Conservation (phyloP, 2,113 vertebrate species). For the Nycticryphes semicollaris region DNA sequence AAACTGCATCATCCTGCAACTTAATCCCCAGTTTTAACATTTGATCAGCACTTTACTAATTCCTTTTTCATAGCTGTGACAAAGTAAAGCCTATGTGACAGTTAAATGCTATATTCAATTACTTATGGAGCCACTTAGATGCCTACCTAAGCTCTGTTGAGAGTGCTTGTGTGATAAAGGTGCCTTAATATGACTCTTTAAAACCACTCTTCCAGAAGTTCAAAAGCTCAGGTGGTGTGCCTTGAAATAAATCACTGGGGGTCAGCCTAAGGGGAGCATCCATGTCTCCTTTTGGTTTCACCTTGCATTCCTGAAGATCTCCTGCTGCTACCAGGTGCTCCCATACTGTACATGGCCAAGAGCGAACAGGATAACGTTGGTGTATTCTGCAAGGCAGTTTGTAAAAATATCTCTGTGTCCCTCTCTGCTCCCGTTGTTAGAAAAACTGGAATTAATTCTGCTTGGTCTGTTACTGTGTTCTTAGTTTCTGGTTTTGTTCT, state of each 20-base stretch:
- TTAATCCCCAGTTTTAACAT: background rate
- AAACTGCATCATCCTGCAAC: background rate
- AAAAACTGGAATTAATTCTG: background rate
- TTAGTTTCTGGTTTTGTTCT: background rate
- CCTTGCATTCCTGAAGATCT: rapidly evolving
- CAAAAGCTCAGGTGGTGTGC: background rate
- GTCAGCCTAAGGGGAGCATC: background rate
- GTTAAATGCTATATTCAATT: background rate
- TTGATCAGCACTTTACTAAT: background rate
- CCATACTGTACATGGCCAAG: rapidly evolving
- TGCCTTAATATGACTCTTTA: background rate
- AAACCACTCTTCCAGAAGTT: background rate
- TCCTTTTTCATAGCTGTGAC: background rate
- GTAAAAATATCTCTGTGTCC: background rate
- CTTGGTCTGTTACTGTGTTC: background rate
- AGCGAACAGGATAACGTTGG: rapidly evolving
- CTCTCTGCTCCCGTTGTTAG: background rate
- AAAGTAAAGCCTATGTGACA: background rate
- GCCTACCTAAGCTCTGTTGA: background rate
- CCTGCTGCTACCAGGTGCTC: rapidly evolving
- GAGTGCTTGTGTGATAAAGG: background rate
- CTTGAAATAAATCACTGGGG: slow-evolving; percentile 9
- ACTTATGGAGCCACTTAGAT: background rate
- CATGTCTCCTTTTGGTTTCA: background rate
- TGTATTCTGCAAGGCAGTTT: background rate